Evolutionary conservation across 2,797 vertebrate genomes (phyloP).

Genomic region (Orestias chungarensis): DNA sequence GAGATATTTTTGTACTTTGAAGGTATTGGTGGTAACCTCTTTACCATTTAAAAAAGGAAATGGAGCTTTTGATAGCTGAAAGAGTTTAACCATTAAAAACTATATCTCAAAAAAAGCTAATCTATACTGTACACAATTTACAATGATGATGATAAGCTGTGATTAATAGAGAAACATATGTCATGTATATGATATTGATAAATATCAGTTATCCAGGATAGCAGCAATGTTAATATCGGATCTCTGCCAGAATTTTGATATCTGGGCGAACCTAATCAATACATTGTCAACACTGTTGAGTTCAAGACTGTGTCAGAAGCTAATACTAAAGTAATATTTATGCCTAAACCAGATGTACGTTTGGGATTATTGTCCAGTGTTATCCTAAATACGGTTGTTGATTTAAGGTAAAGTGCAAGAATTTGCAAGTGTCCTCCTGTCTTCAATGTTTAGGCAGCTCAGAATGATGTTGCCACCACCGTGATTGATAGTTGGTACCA

Average conservation of each 20-base stretch:
- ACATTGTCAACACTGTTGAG: background rate
- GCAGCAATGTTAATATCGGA: too few relatives aligned
- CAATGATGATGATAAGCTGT: background rate
- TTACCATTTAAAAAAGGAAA: slow-evolving; percentile 6
- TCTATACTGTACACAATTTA: background rate
- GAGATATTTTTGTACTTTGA: background rate
- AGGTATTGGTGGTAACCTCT: background rate
- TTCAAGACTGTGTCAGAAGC: background rate
- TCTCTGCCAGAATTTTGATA: too few relatives aligned
- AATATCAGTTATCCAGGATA: too few relatives aligned
- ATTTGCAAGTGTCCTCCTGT: background rate
- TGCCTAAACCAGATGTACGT: background rate
- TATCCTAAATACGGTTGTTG: too few relatives aligned
- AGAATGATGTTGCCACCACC: background rate
- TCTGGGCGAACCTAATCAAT: background rate
- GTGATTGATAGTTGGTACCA: background rate
- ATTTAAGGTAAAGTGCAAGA: background rate
- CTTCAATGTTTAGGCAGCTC: background rate
- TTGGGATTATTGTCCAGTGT: background rate
- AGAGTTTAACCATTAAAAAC: too few relatives aligned
- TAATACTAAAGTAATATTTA: background rate
- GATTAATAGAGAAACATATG: too few relatives aligned
- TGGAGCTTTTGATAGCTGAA: too few relatives aligned
- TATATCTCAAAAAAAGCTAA: too few relatives aligned
- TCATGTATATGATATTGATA: too few relatives aligned